Evolutionary conservation across 2,888 invertebrate species (phyloP), one percentile per base, ranked within the genome.

Genomic region (Aquatica leii): DNA sequence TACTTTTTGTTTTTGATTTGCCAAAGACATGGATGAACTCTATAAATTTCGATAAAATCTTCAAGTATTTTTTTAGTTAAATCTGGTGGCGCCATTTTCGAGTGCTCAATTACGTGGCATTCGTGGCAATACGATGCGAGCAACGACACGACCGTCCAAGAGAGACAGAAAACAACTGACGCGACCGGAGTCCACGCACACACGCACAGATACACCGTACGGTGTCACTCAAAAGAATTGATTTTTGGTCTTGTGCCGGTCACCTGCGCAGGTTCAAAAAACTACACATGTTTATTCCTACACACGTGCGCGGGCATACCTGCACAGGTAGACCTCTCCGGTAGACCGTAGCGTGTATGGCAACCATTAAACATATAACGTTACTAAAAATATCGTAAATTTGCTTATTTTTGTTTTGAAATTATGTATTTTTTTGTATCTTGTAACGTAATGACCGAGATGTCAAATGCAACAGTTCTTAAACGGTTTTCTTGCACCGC

Each of bases 21-120:
- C 43, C 55, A 14, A 37, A 57, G 20, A 35, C 57, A 57, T 35
- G 35, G 49, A 49, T 49, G 4, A 49, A 6, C 20, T 57, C 34
- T 43, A 18, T 46, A 48, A 31, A 46, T 55, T 48, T 46, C 46
- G n/a, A 55, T 55, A 55, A 55, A 57, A 35, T 49, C 49, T 37
- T 57, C 57, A 48, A 56, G 37, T 20, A 53, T 37, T 53, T 40
- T 51, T 11, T 31, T 51, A 31, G 24, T 24, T 50, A 14, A 31
- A 11, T 50, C 50, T 50, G 31, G 14, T 31, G 48, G 48, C 12
- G 51, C 12, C 31, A 51, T 51, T 51, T 51, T 51, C 21, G 51
- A 21, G 34, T 51, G 51, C 31, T 51, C 4, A 51, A 15, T 51
- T 34, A 34, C 34, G 2, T 24, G n/a, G n/a, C n/a, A n/a, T n/a